Percentiles rank a stretch among this genome's conserved stretches.
Evolutionary conservation across 1,140 invertebrate genomes (phyloP).

Genomic region (Papilio polyxenes): DNA sequence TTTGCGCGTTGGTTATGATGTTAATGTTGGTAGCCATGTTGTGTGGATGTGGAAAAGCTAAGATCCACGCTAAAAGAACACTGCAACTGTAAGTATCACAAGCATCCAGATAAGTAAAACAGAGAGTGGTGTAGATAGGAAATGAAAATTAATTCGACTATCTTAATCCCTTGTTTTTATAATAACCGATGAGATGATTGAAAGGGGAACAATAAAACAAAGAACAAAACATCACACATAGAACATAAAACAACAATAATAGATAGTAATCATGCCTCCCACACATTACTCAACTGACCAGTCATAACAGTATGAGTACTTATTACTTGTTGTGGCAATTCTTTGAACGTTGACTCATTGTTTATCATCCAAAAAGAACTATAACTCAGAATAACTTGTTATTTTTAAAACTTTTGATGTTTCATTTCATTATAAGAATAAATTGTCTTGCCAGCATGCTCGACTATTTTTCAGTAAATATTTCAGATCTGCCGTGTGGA

Average conservation of each 20-base stretch:
- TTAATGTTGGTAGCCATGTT: slow-evolving; percentile 66
- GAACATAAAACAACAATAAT: too few species aligned
- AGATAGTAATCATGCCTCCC: too few species aligned
- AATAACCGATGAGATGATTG: too few species aligned
- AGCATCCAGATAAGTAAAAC: background rate
- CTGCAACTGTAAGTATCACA: slow-evolving; percentile 72
- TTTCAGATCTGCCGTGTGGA: slow-evolving; percentile 75
- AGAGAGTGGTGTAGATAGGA: too few species aligned
- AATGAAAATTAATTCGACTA: too few species aligned
- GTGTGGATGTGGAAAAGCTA: slow-evolving; percentile 74
- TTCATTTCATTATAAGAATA: background rate
- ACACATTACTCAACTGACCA: too few species aligned
- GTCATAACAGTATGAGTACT: too few species aligned
- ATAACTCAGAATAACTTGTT: background rate
- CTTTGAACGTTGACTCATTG: too few species aligned
- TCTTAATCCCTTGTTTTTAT: too few species aligned
- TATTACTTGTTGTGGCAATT: too few species aligned
- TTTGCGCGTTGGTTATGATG: slow-evolving; percentile 64
- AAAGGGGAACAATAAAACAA: too few species aligned
- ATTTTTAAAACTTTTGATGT: background rate
- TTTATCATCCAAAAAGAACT: background rate
- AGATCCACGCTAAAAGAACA: slow-evolving; percentile 71
- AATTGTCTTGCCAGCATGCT: background rate
- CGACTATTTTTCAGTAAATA: slow-evolving; percentile 39
- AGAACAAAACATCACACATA: too few species aligned